Conservation (phyloP, 1,140 invertebrate genomes). For the Chironomus striatipennis region DNA sequence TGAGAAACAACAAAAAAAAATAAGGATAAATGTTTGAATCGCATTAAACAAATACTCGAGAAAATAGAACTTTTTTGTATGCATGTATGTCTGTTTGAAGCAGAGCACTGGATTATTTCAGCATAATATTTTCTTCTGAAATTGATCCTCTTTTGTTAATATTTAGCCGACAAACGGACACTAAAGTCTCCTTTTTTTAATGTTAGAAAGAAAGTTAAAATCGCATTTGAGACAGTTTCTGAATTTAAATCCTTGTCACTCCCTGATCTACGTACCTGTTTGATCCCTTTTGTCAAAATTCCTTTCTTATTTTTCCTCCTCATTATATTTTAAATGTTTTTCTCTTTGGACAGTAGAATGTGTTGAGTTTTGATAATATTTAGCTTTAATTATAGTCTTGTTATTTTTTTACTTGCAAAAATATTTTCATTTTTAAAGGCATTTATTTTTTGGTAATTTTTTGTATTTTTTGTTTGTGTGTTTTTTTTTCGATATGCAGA, state of each 20-base stretch:
- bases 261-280: neutral
- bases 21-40: neutral
- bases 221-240: slow-evolving; percentile 23
- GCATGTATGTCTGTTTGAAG: too few relatives aligned
- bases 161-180: neutral
- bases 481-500: too few relatives aligned
- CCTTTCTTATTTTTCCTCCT: neutral
- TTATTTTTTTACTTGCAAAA: neutral
- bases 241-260: slow-evolving; percentile 20
- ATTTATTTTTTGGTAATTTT: neutral
- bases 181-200: neutral
- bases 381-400: slow-evolving; percentile 12
- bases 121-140: slow-evolving; percentile 18
- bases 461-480: too few relatives aligned
- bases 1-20: neutral
- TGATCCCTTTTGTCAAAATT: neutral
- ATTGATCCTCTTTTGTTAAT: slow-evolving; percentile 6
- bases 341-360: neutral
- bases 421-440: neutral
- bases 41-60: slow-evolving; percentile 16
- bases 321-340: neutral
- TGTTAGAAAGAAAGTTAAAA: neutral
- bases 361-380: slow-evolving; percentile 14
- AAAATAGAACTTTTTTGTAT: neutral
- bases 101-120: slow-evolving; percentile 17